Base-by-base conservation (phyloP, 30 jellyfish, hydroid and myxozoan genomes). In the Catostylus mosaicus region DNA sequence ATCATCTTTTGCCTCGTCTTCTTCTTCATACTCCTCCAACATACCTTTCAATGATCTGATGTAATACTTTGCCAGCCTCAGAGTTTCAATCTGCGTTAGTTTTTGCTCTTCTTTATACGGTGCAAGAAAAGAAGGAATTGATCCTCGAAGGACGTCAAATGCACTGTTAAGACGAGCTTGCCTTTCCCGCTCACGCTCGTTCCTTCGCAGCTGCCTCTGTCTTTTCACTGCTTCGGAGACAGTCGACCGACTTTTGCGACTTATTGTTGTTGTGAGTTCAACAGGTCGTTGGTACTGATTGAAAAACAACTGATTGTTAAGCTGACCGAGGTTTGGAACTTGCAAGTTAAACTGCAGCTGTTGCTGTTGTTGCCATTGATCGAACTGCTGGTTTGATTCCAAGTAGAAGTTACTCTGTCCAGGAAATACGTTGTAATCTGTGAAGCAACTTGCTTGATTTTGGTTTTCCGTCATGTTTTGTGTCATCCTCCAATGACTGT, bases 101-200 rank as follows among this genome's bases (percentile, higher is more conserved):
- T 89, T 95, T 51, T 95, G 97, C 30, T 96, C 99, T 24, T 89
- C 77, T 77, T 95, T 95, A 50, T 86, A 95, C 18, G 99, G 99
- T 23, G 99, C 95, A 2, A 95, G 87, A 73, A 88, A 88, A 9
- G 96, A 87, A 6, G 99, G 99, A 37, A 95, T 95, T 0, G 92
- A 71, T 56, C 92, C 95, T 30, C 99, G 86, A 24, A 95, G 93
- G 20, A 95, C 97, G 71, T 95, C 99, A 52, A 95, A 95, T 2
- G 99, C 99, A 34, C 96, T 89, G 78, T 95, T 95, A 51, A 95
- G 35, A 11, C 99, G 89, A 38, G 91, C 91, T 81, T 95, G 99
- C 29, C 99, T 82, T 59, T 96, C 99, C 32, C 99, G 22, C 63
- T 95, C 99, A 23, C 99, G 96, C 71, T 95, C 99, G 88, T 95